Evolutionary conservation across 2,113 vertebrate genomes (phyloP), one percentile per base, ranked within the genome.

Genomic region (Vidua chalybeata): DNA sequence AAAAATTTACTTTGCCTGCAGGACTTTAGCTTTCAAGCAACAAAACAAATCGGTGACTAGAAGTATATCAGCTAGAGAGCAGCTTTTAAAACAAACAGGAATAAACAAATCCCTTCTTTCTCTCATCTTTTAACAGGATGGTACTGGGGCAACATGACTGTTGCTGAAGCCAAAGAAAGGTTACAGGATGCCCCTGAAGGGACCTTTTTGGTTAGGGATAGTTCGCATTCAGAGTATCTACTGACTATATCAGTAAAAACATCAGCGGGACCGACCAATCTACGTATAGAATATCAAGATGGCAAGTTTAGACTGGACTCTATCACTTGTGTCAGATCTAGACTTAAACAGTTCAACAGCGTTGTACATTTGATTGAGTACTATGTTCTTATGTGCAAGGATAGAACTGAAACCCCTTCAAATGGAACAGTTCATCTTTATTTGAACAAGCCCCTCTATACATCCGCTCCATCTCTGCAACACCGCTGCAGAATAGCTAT

Each of bases 241-340:
- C 98, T 99, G 95, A 99, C 99, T 89, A 99, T 99, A 97, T 99
- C 99, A 0, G 98, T 99, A 81, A 99, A 99, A 98, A 99, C 99
- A 6, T 99, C 99, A 33, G 99, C 98, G 0, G 99, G 99, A 89
- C 99, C 99, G 87, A 99, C 99, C 87, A 99, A 99, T 94, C 97
- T 99, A 64, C 99, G 99, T 24, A 99, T 99, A 54, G 99, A 99
- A 91, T 99, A 98, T 97, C 98, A 98, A 86, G 98, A 99, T 58
- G 99, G 99, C 54, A 99, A 99, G 78, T 99, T 99, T 98, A 98
- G 99, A 94, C 97, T 99, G 98, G 99, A 99, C 97, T 99, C 99
- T 5, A 98, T 99, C 96, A 98, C 99, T 35, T 98, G 99, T 97
- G 98, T 99, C 81, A 98, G 98, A 91, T 99, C 99, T 64, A 99